These are phyloP conservation scores for Notarius lentiginosus DNA, from an alignment of 2,113 vertebrate species.

Conservation along the genomic window DNA sequence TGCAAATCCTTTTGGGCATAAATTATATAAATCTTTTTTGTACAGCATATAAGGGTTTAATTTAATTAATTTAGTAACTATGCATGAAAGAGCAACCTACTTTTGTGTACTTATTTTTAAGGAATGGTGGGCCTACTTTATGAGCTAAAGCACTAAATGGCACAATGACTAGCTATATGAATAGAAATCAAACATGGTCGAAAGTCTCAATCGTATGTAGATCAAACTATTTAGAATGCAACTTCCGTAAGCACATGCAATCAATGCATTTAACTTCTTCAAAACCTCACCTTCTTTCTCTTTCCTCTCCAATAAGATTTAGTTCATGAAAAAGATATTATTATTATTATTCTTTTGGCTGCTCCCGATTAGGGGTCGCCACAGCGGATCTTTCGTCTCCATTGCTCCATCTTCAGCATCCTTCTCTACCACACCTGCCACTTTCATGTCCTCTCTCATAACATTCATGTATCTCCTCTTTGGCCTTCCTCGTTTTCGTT, in stretches of 20 bases:
- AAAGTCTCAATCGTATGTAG: neutral
- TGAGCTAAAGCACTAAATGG: neutral
- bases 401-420: no score
- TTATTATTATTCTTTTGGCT: no score
- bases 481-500: no score
- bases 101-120: neutral
- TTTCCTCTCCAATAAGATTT: neutral
- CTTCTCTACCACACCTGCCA: no score
- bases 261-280: neutral
- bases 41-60: neutral
- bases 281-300: neutral
- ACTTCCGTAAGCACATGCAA: neutral
- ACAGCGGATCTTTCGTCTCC: no score
- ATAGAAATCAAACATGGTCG: neutral
- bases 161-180: neutral
- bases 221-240: neutral
- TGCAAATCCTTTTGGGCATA: neutral
- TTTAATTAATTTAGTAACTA: neutral
- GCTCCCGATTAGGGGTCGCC: no score
- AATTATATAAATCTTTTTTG: neutral
- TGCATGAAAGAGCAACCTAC: neutral
- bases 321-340: no score
- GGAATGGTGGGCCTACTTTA: neutral
- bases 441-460: no score
- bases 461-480: no score